These are phyloP conservation scores for Linnaemya vulpina DNA, from an alignment of 2,888 invertebrate genomes.

Conservation along the genomic window DNA sequence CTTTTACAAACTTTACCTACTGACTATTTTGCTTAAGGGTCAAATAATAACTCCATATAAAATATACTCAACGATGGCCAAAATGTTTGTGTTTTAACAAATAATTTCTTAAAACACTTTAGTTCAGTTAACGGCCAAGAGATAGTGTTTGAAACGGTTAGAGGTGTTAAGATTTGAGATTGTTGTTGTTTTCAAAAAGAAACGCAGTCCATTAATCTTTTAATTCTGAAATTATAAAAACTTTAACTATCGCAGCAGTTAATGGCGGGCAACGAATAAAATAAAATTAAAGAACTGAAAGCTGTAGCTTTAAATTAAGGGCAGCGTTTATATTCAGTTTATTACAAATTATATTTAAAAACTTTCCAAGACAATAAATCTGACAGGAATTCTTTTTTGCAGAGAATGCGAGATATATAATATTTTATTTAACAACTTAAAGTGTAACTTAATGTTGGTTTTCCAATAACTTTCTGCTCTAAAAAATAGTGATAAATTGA, in stretches of 20 bases:
- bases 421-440: no score
- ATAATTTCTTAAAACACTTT: conserved; percentile 15
- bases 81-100: background rate
- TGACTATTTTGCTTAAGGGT: conserved; percentile 46
- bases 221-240: background rate
- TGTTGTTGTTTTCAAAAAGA: background rate
- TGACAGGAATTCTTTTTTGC: no score
- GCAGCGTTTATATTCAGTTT: no score
- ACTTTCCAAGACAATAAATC: no score
- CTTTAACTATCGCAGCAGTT: background rate
- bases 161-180: conserved; percentile 36
- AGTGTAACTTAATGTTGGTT: no score
- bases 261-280: background rate
- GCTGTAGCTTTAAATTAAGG: background rate
- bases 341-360: no score
- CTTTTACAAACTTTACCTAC: conserved; percentile 25
- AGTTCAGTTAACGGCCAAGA: conserved; percentile 8
- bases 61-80: background rate
- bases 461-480: no score
- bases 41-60: conserved; percentile 45
- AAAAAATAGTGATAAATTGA: no score
- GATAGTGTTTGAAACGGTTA: conserved; percentile 17
- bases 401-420: no score
- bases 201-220: background rate
- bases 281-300: background rate